Conservation (phyloP, 2,888 invertebrate species). For the Lycocerus yunnanus region DNA sequence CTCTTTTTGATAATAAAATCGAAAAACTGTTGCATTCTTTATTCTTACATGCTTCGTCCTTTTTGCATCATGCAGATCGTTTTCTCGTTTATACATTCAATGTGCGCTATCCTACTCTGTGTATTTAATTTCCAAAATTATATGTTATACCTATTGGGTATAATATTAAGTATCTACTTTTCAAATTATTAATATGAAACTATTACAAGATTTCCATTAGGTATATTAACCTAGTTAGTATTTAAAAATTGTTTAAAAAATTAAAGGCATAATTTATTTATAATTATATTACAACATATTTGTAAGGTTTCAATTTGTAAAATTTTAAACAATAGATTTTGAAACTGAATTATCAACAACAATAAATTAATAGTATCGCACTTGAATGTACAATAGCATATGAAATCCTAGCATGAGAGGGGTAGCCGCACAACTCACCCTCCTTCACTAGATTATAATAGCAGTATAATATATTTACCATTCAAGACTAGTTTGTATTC, state of each 20-base stretch:
- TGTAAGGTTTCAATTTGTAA: background rate
- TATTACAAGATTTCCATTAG: too few relatives aligned
- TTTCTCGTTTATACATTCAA: background rate
- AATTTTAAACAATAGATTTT: constrained; percentile 15
- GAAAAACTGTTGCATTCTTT: background rate
- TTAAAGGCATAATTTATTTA: too few relatives aligned
- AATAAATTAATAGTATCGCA: constrained; percentile 30
- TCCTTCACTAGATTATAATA: constrained; percentile 45
- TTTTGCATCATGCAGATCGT: background rate
- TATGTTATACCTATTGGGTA: background rate
- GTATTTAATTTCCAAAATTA: background rate
- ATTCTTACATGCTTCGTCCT: background rate
- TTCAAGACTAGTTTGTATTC: constrained; percentile 55
- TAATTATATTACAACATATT: too few relatives aligned
- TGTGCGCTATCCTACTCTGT: background rate
- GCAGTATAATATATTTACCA: constrained; percentile 51
- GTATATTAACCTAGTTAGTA: too few relatives aligned
- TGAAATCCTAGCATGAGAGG: constrained; percentile 11
- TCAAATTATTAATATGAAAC: background rate
- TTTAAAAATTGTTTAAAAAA: too few relatives aligned
- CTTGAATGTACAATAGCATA: constrained; percentile 25
- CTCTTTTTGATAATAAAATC: background rate
- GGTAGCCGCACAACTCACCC: constrained; percentile 20
- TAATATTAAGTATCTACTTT: background rate
- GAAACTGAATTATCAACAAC: constrained; percentile 24